These are phyloP conservation scores for Cephus sareptanus DNA, from an alignment of 2,888 invertebrate genomes.

Conservation along the genomic window DNA sequence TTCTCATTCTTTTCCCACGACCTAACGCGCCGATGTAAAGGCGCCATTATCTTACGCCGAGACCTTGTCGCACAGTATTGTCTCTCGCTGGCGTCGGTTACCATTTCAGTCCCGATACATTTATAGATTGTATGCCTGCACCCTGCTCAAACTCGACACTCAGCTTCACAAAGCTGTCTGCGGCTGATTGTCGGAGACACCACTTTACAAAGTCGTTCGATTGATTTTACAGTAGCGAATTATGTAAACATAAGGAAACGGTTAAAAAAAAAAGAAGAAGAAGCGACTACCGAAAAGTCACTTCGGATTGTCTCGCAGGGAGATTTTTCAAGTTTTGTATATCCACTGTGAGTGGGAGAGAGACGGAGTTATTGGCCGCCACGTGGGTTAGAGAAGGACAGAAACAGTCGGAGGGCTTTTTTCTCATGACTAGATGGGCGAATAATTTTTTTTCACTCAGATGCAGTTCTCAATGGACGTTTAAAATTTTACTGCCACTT, in stretches of 20 bases:
- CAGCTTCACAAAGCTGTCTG: not conserved
- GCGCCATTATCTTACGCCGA: not conserved
- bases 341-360: not conserved
- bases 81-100: not conserved
- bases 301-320: no score
- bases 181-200: not conserved
- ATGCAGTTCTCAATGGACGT: not conserved
- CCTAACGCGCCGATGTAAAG: not conserved
- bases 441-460: no score
- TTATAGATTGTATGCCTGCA: not conserved
- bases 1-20: not conserved
- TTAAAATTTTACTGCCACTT: not conserved
- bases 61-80: not conserved
- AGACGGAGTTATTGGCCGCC: not conserved
- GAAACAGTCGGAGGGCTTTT: not conserved
- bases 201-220: not conserved
- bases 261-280: no score
- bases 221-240: not conserved
- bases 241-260: not conserved
- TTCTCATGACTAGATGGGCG: no score
- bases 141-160: not conserved
- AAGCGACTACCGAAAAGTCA: no score
- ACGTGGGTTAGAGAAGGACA: not conserved
- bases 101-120: not conserved
- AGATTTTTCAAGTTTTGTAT: not conserved